These are phyloP conservation scores for Umimayanthus chanpuru DNA, from an alignment of 92 coral and sea anemone genomes.

Conservation along the genomic window DNA sequence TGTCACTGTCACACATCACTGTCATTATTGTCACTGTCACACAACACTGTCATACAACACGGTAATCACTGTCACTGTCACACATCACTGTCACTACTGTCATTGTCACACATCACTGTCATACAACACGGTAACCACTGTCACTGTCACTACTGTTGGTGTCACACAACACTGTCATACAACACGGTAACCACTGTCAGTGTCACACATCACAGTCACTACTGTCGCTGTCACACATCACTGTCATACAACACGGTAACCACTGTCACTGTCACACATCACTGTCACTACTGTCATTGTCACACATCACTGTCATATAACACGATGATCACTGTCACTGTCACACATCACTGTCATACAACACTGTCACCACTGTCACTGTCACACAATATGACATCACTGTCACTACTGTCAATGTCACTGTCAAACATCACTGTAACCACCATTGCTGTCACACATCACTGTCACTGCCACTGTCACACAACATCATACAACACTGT, in stretches of 20 bases:
- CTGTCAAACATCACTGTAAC: no score
- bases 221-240: no score
- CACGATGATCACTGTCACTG: no score
- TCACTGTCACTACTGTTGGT: background rate
- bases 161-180: no score
- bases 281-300: background rate
- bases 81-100: background rate
- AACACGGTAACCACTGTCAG: background rate
- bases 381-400: background rate
- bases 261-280: background rate
- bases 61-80: no score
- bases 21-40: background rate
- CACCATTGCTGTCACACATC: background rate
- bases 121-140: background rate
- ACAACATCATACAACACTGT: no score
- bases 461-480: no score
- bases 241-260: no score
- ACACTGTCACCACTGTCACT: background rate
- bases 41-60: background rate
- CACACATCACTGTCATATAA: background rate
- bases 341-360: background rate
- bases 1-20: background rate
- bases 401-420: background rate
- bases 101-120: background rate
- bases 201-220: background rate